Base-by-base conservation (phyloP, 1,140 invertebrate genomes). In the Drosophila repleta region DNA sequence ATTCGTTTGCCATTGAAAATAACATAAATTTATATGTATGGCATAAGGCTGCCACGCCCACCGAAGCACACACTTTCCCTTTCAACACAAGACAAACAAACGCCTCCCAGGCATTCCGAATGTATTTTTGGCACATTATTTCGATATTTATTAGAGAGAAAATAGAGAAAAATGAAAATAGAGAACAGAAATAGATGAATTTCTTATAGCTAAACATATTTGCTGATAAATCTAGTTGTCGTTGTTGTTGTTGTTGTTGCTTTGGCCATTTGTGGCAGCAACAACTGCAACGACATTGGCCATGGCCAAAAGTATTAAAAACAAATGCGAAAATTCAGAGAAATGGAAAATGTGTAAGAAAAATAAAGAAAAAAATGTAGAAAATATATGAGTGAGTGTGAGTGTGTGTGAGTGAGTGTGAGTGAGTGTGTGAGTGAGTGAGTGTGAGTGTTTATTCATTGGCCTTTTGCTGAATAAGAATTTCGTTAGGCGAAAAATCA, bases 121-220 rank as follows among this genome's bases (percentile, higher is more conserved):
- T 74, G 70, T 83, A 77, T 87, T 81, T 84, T 87, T 81, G 74
- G 82, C 64, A 70, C 66, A 74, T 77, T 68, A 58, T 67, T 58
- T 51, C 65, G 67, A 85, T 66, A 53, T 67, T 79, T 65, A 64
- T 63, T 37, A 72, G 65, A 53, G n/a, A n/a, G n/a, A n/a, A n/a
- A 74, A 41, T 55, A 41, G 32, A 58, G 21, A 49, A 67, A 81
- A 56, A 68, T 48, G 68, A 60, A 8, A 17, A 5, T 58, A 13
- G 2, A 37, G 39, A 1, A n/a, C 26, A 32, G 32, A 56, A 52
- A 69, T 76, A 71, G 56, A 66, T 2, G 24, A 24, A 58, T 58
- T 65, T 35, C 20, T 48, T 52, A 43, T 41, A 41, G 4, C 39
- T 41, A 4, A 15, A 15, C 13, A 15, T 41, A 17, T 43, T 43